Base-by-base conservation (phyloP, 2,797 vertebrate species). In the Lepus oiostolus region DNA sequence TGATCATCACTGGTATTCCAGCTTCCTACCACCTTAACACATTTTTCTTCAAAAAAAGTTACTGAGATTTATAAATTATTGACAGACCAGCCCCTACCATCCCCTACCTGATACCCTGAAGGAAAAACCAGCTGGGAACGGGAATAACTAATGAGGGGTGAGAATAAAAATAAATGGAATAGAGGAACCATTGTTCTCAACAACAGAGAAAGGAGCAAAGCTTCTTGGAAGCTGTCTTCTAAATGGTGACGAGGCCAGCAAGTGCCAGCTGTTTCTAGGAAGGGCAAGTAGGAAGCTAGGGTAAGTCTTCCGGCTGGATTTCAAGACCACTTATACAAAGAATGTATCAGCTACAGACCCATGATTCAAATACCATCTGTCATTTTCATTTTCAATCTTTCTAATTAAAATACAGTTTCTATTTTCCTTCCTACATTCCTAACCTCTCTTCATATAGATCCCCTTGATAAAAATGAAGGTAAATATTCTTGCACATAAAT, bases 11-110 rank as follows among this genome's bases (percentile, higher is more conserved):
- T 71, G 14, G 4, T 60, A 50, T 89, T 79, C 58, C 74, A 74
- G 72, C 50, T 81, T 70, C 35, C 68, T 81, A 52, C 42, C 16
- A 63, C 68, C 62, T 47, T 70, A 70, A 75, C 38, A 85, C 19
- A 68, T 42, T 88, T 94, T 77, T 3, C n/a, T 80, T 81, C 28
- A 35, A n/a, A 90, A 74, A 70, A 38, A 14, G 28, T 93, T 75
- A 81, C n/a, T 85, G 81, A 81, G 17, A 70, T 91, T 70, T 71
- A 88, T 71, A 76, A 88, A 72, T 58, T 71, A 72, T 71, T 74
- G 24, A 11, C 71, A 83, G 87, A 85, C 2, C 4, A 74, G 67
- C 70, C 62, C 11, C 52, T 87, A n/a, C 52, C 28, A 14, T 68
- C 42, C 12, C 22, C 35, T 63, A 79, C 35, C 65, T 77, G 71